These are phyloP conservation scores for Galerucella calmariensis DNA, from an alignment of 2,888 invertebrate genomes.

Conservation along the genomic window DNA sequence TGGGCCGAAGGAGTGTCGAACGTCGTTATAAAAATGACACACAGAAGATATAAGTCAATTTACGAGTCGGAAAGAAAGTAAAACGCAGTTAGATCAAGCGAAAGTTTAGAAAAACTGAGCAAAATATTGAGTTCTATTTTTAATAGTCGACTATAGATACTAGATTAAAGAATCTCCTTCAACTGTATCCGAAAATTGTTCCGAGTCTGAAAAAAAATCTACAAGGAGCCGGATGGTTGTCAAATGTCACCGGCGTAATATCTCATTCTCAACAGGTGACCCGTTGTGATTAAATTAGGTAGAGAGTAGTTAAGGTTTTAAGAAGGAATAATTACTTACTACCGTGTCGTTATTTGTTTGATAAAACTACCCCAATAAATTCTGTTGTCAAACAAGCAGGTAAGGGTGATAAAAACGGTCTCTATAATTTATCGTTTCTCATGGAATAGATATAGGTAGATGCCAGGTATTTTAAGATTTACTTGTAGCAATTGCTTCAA, in stretches of 20 bases:
- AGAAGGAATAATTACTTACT: conserved; percentile 30
- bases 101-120: background rate
- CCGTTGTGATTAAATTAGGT: conserved; percentile 29
- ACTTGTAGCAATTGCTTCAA: too few relatives aligned
- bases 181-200: too few relatives aligned
- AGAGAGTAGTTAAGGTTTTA: conserved; percentile 25
- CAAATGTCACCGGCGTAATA: conserved; percentile 28
- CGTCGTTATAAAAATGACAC: conserved; percentile 19
- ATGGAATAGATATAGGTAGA: background rate
- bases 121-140: background rate
- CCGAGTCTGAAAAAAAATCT: background rate
- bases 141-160: too few relatives aligned
- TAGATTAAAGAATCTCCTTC: too few relatives aligned
- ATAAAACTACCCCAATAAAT: conserved; percentile 27
- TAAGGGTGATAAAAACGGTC: background rate
- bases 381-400: conserved; percentile 15
- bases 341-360: conserved; percentile 33
- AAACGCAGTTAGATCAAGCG: background rate
- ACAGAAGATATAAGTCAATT: conserved; percentile 14
- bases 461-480: background rate
- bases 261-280: conserved; percentile 35
- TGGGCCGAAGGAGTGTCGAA: conserved; percentile 19
- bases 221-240: conserved; percentile 8
- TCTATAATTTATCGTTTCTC: background rate
- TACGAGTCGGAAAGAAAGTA: conserved; percentile 11